Base-by-base conservation (phyloP, 2,797 vertebrate genomes). In the Allobates femoralis region DNA sequence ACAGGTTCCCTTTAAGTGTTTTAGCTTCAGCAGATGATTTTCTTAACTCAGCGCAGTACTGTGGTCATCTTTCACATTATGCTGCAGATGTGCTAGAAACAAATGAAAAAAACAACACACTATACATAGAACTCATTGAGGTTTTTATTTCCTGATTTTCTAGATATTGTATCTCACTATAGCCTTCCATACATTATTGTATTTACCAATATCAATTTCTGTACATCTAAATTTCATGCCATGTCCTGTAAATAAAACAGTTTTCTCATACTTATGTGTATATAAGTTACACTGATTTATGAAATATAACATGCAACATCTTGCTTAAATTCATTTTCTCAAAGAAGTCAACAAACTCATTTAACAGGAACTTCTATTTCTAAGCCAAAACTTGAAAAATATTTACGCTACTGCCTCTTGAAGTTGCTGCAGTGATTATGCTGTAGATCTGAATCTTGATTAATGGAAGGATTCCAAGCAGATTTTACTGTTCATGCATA, bases 251-350 rank as follows among this genome's bases (percentile, higher is more conserved):
- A 62, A 62, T 26, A 26, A 26, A 12, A 15, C n/a, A 26, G 60
- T 26, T 21, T 69, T 69, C 37, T 18, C 67, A n/a, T 23, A n/a
- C 21, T n/a, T 23, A 71, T 69, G 32, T 69, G 34, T 71, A n/a
- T 41, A 71, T 46, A 21, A 34, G 11, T 37, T 37, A 23, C 19
- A 71, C 8, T 41, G 67, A 71, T 71, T 71, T 71, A 71, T 71
- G 67, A 26, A 26, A n/a, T 73, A 1, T 67, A 18, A 18, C 64
- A 32, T 32, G 69, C 41, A 73, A 50, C 69, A 46, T 73, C 23
- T 73, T 71, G 67, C 34, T 71, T 71, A 71, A 71, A 41, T 71
- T 71, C 67, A 71, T 41, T 71, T 71, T 71, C 11, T 71, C 32
- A 2, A 66, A 67, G 1, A 67, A 67, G 34, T 41, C 28, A 66